phyloP scores from a whole-genome alignment of 2,888 invertebrate genomes.

The Geophilus truncorum region DNA sequence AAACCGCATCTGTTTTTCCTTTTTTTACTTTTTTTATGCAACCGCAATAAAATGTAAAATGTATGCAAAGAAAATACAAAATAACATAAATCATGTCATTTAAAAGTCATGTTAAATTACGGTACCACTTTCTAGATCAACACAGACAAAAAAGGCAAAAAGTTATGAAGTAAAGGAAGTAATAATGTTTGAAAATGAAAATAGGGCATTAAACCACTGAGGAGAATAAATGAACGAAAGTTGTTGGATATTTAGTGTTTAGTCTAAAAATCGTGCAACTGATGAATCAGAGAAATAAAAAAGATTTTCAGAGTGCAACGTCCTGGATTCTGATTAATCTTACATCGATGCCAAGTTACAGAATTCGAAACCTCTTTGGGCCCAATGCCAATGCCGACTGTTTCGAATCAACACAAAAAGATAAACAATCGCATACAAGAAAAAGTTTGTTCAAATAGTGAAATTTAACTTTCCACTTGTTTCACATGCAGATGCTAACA shows the following conservation, averaged over 20 bases:
- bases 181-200: too few relatives aligned
- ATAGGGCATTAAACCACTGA: too few relatives aligned
- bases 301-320: neutral
- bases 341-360: neutral
- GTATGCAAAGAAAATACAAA: too few relatives aligned
- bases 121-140: too few relatives aligned
- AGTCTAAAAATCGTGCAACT: neutral
- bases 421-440: neutral
- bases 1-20: too few relatives aligned
- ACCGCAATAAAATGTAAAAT: too few relatives aligned
- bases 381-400: neutral
- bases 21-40: too few relatives aligned
- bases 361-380: neutral
- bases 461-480: neutral
- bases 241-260: neutral
- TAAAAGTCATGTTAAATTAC: too few relatives aligned
- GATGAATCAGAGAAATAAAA: neutral
- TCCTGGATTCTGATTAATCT: conserved; percentile 11
- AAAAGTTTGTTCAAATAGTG: neutral
- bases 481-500: conserved; percentile 21
- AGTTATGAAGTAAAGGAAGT: too few relatives aligned
- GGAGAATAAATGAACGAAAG: too few relatives aligned
- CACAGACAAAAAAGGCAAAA: too few relatives aligned
- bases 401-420: neutral
- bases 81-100: too few relatives aligned